Evolutionary conservation across 2,113 vertebrate genomes (phyloP).

Genomic region (Azemiops feae): DNA sequence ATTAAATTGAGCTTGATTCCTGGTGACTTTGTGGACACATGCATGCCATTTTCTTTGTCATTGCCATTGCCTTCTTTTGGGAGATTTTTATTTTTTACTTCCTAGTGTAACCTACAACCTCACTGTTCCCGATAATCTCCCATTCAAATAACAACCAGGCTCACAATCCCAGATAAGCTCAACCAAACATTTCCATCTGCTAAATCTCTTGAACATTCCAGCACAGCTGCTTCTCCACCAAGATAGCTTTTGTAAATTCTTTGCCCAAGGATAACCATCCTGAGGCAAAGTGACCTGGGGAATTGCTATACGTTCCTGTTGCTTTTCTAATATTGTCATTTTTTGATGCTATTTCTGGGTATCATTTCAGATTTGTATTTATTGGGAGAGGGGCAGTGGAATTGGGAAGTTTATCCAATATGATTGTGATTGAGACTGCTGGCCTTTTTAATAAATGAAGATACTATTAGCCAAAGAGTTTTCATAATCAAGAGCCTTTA

Average conservation of each 20-base stretch:
- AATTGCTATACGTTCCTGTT: background rate
- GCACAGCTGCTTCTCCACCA: background rate
- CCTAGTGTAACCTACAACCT: background rate
- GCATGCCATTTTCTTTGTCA: background rate
- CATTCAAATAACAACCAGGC: background rate
- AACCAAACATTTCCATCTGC: background rate
- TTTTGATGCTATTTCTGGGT: background rate
- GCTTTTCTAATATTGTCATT: background rate
- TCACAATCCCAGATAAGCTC: background rate
- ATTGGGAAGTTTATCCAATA: background rate
- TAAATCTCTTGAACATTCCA: background rate
- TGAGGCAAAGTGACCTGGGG: background rate
- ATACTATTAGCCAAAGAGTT: conserved; percentile 12
- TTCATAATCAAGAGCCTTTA: conserved; percentile 56
- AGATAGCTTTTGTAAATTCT: background rate
- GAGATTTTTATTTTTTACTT: background rate
- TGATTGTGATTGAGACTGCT: conserved; percentile 8
- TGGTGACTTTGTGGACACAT: background rate
- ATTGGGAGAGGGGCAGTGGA: background rate
- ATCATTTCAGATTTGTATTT: background rate
- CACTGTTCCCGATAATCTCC: background rate
- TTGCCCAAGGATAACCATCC: background rate
- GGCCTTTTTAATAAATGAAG: conserved; percentile 10
- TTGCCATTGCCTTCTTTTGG: background rate
- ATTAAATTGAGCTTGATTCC: background rate